Conservation (phyloP, 1,140 invertebrate genomes). For the Aphelenchoides avenae region DNA sequence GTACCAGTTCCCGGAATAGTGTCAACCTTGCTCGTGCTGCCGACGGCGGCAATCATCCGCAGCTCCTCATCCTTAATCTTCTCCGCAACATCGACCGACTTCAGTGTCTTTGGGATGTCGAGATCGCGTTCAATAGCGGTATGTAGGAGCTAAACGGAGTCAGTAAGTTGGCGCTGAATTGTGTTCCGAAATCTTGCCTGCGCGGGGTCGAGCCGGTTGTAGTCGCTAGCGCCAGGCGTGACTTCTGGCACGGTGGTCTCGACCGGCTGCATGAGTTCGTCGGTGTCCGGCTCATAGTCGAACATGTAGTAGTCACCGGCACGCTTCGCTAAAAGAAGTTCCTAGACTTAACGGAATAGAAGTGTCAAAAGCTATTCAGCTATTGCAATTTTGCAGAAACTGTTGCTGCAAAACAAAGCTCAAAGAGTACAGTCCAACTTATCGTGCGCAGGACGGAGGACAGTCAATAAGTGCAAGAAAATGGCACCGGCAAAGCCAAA, state of each 20-base stretch:
- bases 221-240: constrained; percentile 48
- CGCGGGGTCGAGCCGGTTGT: constrained; percentile 53
- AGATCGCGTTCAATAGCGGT: constrained; percentile 48
- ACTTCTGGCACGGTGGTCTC: constrained; percentile 55
- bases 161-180: not conserved
- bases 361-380: not conserved
- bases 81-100: constrained; percentile 52
- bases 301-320: constrained; percentile 60
- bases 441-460: not conserved
- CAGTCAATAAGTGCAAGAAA: not conserved
- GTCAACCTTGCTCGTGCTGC: constrained; percentile 12
- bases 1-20: not conserved
- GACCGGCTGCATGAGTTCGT: constrained; percentile 42
- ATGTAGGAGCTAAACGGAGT: constrained; percentile 49
- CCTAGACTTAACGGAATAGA: constrained; percentile 2
- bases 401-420: not conserved
- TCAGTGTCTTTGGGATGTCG: constrained; percentile 45
- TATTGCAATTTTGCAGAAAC: not conserved
- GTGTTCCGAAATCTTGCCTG: constrained; percentile 42
- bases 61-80: constrained; percentile 42
- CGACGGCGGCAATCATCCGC: constrained; percentile 48
- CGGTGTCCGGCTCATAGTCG: constrained; percentile 51
- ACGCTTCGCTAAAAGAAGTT: constrained; percentile 52
- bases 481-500: not conserved
- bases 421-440: not conserved